Conservation (phyloP, 2,113 vertebrate species). For the Percina caprodes region DNA sequence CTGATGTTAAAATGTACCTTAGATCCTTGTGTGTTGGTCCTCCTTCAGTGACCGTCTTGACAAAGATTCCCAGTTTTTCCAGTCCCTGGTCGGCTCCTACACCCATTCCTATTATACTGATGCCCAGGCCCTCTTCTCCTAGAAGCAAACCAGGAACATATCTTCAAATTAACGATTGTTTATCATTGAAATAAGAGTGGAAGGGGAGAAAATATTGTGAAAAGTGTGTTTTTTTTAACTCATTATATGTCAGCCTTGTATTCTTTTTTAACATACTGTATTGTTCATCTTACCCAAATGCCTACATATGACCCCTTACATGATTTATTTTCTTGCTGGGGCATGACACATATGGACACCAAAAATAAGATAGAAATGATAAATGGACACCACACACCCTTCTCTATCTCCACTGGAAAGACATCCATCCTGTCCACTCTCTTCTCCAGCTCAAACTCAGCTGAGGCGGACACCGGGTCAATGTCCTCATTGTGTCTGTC, state of each 20-base stretch:
- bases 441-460: constrained; percentile 94
- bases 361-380: neutral
- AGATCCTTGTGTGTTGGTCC: constrained; percentile 89
- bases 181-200: neutral
- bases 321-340: neutral
- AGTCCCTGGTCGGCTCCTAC: constrained; percentile 93
- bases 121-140: constrained; percentile 91
- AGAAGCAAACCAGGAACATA: neutral
- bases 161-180: neutral
- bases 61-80: constrained; percentile 94
- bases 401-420: constrained; percentile 91
- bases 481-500: constrained; percentile 91
- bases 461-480: constrained; percentile 92
- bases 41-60: constrained; percentile 91
- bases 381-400: constrained; percentile 80
- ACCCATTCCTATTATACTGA: constrained; percentile 95
- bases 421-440: constrained; percentile 93
- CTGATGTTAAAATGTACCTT: constrained; percentile 77
- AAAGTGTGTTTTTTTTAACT: neutral
- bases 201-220: neutral
- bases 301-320: no score
- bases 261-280: neutral
- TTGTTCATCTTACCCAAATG: neutral
- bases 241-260: neutral
- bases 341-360: neutral